phyloP scores from a whole-genome alignment of 2,797 vertebrate species.

The Pipistrellus nathusii region DNA sequence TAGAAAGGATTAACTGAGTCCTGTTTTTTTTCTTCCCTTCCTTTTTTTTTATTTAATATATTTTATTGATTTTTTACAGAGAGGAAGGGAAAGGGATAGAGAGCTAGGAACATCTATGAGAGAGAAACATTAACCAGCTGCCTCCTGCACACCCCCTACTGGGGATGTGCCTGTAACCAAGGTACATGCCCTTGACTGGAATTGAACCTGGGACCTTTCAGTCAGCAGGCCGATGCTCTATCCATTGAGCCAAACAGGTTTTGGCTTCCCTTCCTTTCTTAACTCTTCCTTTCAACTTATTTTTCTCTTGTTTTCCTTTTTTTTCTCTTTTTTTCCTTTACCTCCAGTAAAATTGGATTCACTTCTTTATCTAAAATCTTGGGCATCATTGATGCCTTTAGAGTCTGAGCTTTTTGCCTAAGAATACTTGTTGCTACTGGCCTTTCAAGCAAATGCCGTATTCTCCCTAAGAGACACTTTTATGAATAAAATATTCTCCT shows the following conservation, averaged over 20 bases:
- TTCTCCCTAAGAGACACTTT: neutral
- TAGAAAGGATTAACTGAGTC: neutral
- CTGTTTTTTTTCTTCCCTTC: neutral
- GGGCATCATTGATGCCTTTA: neutral
- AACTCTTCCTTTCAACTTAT: neutral
- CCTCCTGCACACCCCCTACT: too few species aligned
- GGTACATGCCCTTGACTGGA: too few species aligned
- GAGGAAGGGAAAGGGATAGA: too few species aligned
- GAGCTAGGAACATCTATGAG: too few species aligned
- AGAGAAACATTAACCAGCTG: too few species aligned
- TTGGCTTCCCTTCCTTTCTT: neutral
- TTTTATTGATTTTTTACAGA: too few species aligned
- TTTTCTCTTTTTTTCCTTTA: too few species aligned
- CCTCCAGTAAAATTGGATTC: neutral
- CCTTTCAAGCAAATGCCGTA: neutral
- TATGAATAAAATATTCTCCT: neutral
- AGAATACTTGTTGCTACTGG: neutral
- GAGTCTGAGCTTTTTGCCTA: neutral
- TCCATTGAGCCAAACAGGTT: too few species aligned
- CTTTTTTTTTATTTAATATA: neutral
- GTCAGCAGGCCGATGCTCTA: too few species aligned
- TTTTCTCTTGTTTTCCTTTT: neutral
- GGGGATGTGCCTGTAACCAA: too few species aligned
- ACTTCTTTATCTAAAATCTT: slow-evolving; percentile 10
- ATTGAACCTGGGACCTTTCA: too few species aligned